Evolutionary conservation across 2,113 vertebrate species (phyloP).

Genomic region (Xenopus tropicalis): DNA sequence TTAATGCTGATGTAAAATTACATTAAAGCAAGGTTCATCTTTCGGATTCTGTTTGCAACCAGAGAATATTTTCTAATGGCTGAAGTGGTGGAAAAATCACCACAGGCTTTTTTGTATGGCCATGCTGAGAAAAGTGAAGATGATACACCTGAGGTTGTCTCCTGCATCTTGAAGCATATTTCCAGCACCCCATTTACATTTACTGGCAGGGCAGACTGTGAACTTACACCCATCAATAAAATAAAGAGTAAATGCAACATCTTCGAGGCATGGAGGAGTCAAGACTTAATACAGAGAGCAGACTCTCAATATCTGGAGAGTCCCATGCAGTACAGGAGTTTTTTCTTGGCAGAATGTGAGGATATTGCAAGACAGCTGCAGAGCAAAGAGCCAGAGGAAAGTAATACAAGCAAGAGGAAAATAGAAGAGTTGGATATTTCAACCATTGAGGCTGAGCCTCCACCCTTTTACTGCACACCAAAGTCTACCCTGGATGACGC

Average conservation of each 20-base stretch:
- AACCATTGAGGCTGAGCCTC: conserved; percentile 1
- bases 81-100: too few species aligned
- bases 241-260: background rate
- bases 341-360: conserved; percentile 4
- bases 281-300: background rate
- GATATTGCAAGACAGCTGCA: background rate
- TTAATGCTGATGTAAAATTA: too few species aligned
- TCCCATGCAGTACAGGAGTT: background rate
- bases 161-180: background rate
- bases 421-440: background rate
- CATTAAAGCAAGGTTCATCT: too few species aligned
- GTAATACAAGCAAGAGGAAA: conserved; percentile 7
- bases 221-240: background rate
- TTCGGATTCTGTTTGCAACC: too few species aligned
- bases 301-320: background rate
- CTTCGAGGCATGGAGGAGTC: background rate
- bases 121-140: too few species aligned
- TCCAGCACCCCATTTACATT: background rate
- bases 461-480: conserved; percentile 1
- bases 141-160: too few species aligned
- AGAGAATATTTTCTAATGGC: too few species aligned
- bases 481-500: background rate
- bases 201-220: background rate
- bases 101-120: too few species aligned
- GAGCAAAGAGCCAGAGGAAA: background rate